Percentiles rank a stretch among this genome's conserved stretches.
These are phyloP conservation scores for Rhopilema esculentum DNA, from an alignment of 30 jellyfish, hydroid and myxozoan species.

Conservation along the genomic window DNA sequence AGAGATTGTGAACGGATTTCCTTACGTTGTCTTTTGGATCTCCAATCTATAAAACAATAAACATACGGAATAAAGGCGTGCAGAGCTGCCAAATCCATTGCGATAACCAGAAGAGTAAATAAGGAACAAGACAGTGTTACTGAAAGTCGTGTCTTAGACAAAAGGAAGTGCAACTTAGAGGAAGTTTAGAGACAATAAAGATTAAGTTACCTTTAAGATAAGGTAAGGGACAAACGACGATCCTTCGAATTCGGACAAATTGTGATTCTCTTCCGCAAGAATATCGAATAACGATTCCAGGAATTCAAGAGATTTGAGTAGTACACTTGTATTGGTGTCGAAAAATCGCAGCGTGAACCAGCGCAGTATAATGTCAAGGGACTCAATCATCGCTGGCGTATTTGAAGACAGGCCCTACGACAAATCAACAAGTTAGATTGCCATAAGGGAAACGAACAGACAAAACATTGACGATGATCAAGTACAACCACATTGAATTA, in stretches of 20 bases:
- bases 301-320: conserved; percentile 88
- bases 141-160: background rate
- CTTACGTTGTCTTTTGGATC: conserved; percentile 96
- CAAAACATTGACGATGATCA: background rate
- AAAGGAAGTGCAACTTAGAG: background rate
- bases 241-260: conserved; percentile 81
- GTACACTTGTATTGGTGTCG: conserved; percentile 94
- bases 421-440: too few species aligned
- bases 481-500: background rate
- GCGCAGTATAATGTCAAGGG: conserved; percentile 83
- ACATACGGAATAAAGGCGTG: background rate
- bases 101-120: too few species aligned
- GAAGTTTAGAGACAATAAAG: background rate
- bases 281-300: conserved; percentile 68
- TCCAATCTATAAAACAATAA: conserved; percentile 69
- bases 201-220: conserved; percentile 82
- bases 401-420: conserved; percentile 70
- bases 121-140: background rate
- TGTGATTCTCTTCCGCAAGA: conserved; percentile 65
- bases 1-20: conserved; percentile 81
- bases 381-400: conserved; percentile 86
- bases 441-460: background rate
- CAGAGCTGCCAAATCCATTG: too few species aligned
- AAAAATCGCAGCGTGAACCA: conserved; percentile 91
- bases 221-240: conserved; percentile 88